Conservation (phyloP, 2,888 invertebrate genomes). For the Dinocampus coccinellae region DNA sequence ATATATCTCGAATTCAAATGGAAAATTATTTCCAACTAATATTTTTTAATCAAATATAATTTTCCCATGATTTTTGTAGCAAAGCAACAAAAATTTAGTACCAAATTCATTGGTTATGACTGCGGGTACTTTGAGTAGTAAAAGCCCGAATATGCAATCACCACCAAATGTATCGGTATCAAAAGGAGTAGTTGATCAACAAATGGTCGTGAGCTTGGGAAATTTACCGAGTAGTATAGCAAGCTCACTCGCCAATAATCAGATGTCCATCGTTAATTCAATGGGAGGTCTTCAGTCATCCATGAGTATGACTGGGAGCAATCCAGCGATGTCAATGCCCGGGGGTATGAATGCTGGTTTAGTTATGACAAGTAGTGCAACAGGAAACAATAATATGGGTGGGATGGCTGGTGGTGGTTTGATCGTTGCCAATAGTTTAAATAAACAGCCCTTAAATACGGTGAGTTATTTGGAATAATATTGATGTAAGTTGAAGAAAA, state of each 20-base stretch:
- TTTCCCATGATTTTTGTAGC: slow-evolving; percentile 52
- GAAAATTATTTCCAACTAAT: neutral
- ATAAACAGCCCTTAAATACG: slow-evolving; percentile 77
- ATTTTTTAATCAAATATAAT: neutral
- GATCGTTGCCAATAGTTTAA: slow-evolving; percentile 81
- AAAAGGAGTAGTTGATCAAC: slow-evolving; percentile 75
- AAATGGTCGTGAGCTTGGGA: slow-evolving; percentile 73
- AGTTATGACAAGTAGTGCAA: slow-evolving; percentile 84
- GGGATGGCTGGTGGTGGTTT: slow-evolving; percentile 81
- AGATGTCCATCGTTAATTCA: slow-evolving; percentile 68
- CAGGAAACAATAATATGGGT: slow-evolving; percentile 71
- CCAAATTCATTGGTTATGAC: slow-evolving; percentile 80
- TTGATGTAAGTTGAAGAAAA: slow-evolving; percentile 17
- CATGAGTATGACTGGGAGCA: slow-evolving; percentile 75
- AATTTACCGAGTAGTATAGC: slow-evolving; percentile 73
- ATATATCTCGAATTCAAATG: neutral
- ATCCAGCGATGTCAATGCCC: slow-evolving; percentile 66
- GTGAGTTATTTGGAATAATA: slow-evolving; percentile 44
- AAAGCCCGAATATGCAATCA: slow-evolving; percentile 87
- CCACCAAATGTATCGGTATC: slow-evolving; percentile 87
- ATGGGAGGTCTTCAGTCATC: slow-evolving; percentile 71
- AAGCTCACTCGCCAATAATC: slow-evolving; percentile 69
- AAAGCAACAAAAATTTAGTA: slow-evolving; percentile 81
- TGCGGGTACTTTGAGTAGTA: slow-evolving; percentile 83
- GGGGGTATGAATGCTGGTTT: slow-evolving; percentile 73